Conservation (phyloP, 2,113 vertebrate genomes). For the Pseudorhombus dupliciocellatus region DNA sequence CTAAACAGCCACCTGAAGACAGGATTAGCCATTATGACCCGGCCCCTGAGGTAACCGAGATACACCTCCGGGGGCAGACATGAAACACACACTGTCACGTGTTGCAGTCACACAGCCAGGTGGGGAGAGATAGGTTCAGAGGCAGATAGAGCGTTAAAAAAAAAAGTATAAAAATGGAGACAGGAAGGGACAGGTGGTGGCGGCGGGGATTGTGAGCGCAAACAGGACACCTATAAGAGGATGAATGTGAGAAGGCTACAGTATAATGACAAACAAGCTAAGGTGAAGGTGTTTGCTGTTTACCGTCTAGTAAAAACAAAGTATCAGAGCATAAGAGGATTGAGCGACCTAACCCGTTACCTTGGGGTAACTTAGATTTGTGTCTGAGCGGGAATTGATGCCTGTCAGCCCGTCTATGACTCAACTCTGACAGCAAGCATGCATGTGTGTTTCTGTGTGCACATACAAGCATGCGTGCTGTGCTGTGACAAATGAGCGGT, state of each 20-base stretch:
- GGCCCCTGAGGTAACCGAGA: slow-evolving; percentile 78
- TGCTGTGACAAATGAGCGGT: slow-evolving; percentile 96
- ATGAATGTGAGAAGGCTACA: slow-evolving; percentile 56
- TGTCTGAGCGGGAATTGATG: slow-evolving; percentile 91
- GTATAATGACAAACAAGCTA: slow-evolving; percentile 56
- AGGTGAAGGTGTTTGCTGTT: slow-evolving; percentile 73
- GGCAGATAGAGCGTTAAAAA: slow-evolving; percentile 33
- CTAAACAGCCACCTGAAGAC: slow-evolving; percentile 84
- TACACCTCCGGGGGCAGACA: slow-evolving; percentile 73
- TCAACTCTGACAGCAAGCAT: slow-evolving; percentile 87
- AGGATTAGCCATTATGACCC: slow-evolving; percentile 80
- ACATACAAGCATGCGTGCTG: slow-evolving; percentile 81
- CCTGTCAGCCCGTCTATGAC: slow-evolving; percentile 91
- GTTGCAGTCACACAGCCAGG: slow-evolving; percentile 50
- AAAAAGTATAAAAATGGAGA: slow-evolving; percentile 27
- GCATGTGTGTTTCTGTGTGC: slow-evolving; percentile 47
- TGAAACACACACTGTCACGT: slow-evolving; percentile 73
- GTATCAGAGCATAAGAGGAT: slow-evolving; percentile 84
- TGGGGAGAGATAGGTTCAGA: slow-evolving; percentile 35
- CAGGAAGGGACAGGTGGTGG: slow-evolving; percentile 53
- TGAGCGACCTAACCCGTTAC: slow-evolving; percentile 80
- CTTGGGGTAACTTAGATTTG: slow-evolving; percentile 89
- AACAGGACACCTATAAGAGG: slow-evolving; percentile 76
- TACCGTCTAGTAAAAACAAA: slow-evolving; percentile 76
- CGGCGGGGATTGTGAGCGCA: slow-evolving; percentile 60